A percentile compares a stretch with the other conserved stretches of the same genome.
Evolutionary conservation across 1,140 invertebrate genomes (phyloP).

Genomic region (Ceratina australensis): DNA sequence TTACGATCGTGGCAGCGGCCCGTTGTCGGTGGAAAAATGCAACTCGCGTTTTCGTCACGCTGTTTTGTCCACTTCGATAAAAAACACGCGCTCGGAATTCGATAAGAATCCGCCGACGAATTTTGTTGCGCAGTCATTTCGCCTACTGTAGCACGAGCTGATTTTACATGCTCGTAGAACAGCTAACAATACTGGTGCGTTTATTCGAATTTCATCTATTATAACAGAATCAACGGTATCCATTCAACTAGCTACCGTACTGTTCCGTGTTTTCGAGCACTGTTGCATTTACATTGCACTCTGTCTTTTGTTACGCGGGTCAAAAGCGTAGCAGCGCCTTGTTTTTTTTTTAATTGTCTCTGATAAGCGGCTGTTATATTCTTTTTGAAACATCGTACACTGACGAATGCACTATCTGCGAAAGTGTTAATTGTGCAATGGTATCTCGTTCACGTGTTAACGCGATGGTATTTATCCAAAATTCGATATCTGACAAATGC

Average conservation of each 20-base stretch:
- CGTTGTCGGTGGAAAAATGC: constrained; percentile 7
- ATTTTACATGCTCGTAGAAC: neutral
- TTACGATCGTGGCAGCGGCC: neutral
- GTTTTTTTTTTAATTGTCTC: no score
- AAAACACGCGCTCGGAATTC: neutral
- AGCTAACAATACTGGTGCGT: no score
- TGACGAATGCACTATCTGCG: neutral
- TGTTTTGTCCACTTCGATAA: neutral
- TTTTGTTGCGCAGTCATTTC: neutral
- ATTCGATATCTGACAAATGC: neutral
- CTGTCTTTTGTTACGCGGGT: no score
- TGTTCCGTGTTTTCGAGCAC: no score
- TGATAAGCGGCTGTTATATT: no score
- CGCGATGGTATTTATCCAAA: neutral
- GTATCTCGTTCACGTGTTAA: constrained; percentile 21
- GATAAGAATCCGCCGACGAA: neutral
- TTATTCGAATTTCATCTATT: no score
- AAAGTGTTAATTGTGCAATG: constrained; percentile 12
- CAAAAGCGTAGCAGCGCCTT: no score
- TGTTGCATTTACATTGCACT: no score
- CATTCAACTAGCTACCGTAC: no score
- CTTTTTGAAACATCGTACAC: neutral
- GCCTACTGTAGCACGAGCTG: neutral
- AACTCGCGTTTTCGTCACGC: neutral
- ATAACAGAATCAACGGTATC: no score